Conservation (phyloP, 1,140 invertebrate species). For the Drosophila quadrilineata region DNA sequence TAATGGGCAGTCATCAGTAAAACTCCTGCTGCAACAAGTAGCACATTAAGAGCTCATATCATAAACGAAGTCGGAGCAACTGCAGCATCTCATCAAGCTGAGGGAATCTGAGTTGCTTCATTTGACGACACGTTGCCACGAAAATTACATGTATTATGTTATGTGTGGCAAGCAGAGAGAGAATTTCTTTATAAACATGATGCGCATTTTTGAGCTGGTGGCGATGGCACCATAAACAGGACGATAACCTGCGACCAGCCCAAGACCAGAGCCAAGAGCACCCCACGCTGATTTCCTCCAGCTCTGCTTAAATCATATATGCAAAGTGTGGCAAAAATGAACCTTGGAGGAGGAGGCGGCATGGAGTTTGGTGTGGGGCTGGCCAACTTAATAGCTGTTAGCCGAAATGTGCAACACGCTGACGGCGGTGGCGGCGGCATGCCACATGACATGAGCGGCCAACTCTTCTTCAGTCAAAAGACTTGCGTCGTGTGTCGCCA, state of each 20-base stretch:
- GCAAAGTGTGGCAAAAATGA: conserved; percentile 42
- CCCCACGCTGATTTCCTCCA: conserved; percentile 50
- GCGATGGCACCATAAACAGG: conserved; percentile 72
- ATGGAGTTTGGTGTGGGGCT: neutral
- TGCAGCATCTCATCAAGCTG: neutral
- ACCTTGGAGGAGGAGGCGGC: conserved; percentile 1
- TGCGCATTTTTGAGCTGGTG: conserved; percentile 26
- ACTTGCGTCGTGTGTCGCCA: conserved; percentile 45
- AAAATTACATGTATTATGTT: conserved; percentile 64
- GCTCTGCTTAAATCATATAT: conserved; percentile 26
- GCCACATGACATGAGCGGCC: conserved; percentile 21
- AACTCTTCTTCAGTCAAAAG: conserved; percentile 1
- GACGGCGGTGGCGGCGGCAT: conserved; percentile 31
- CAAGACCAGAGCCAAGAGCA: too few relatives aligned
- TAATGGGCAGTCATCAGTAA: too few relatives aligned
- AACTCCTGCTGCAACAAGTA: too few relatives aligned
- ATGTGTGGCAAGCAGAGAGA: conserved; percentile 29
- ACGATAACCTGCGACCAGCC: conserved; percentile 57
- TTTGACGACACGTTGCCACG: conserved; percentile 47
- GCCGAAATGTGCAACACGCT: conserved; percentile 35
- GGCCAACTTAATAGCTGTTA: conserved; percentile 65
- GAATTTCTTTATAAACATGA: conserved; percentile 76
- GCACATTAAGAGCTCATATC: too few relatives aligned
- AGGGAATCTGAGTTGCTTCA: conserved; percentile 24
- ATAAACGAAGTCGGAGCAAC: too few relatives aligned